A percentile compares a stretch with the other conserved stretches of the same genome.
Evolutionary conservation across 2,888 invertebrate genomes (phyloP).

Genomic region (Cephus sareptanus): DNA sequence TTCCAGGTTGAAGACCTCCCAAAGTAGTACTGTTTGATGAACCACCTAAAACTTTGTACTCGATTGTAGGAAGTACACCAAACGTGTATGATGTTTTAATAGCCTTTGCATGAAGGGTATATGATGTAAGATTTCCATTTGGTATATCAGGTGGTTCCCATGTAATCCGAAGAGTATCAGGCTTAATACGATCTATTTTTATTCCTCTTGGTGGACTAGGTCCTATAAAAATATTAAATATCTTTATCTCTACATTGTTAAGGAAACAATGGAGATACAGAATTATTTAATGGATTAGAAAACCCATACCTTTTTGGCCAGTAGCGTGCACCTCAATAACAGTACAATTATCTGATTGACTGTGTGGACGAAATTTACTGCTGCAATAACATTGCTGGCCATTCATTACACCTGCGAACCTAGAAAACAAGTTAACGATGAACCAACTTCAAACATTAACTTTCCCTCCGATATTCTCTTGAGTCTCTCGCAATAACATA

Average conservation of each 20-base stretch:
- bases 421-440: conserved; percentile 25
- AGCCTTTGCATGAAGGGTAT: conserved; percentile 61
- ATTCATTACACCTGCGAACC: conserved; percentile 68
- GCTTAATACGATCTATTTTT: conserved; percentile 68
- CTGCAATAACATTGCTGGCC: conserved; percentile 68
- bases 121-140: conserved; percentile 67
- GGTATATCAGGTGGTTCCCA: conserved; percentile 67
- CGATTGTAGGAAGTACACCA: conserved; percentile 46
- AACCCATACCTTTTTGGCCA: conserved; percentile 65
- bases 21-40: conserved; percentile 55
- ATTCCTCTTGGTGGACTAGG: conserved; percentile 79
- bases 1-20: conserved; percentile 76
- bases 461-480: background rate
- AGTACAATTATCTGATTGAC: conserved; percentile 65
- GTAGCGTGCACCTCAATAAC: conserved; percentile 77
- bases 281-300: background rate
- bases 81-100: conserved; percentile 51
- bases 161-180: conserved; percentile 57
- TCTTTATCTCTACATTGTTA: background rate
- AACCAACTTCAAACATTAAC: background rate
- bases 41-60: conserved; percentile 57
- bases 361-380: conserved; percentile 57
- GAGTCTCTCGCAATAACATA: background rate
- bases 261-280: conserved; percentile 7
- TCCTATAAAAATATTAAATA: conserved; percentile 63